These are phyloP conservation scores for Ceryle rudis DNA, from an alignment of 2,797 vertebrate species.

Conservation along the genomic window DNA sequence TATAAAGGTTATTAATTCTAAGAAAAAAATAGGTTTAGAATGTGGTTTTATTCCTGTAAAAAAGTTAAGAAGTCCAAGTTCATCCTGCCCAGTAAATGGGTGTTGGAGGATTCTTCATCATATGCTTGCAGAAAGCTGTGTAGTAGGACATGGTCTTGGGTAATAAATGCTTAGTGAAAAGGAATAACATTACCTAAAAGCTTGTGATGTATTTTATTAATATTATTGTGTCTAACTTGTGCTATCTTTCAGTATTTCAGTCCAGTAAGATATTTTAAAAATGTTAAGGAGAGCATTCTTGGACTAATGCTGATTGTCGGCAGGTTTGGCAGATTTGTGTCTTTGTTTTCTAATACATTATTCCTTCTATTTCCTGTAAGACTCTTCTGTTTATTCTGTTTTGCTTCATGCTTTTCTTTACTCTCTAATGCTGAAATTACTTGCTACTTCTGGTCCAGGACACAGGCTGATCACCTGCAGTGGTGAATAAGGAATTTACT, in stretches of 20 bases:
- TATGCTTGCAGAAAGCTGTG: neutral
- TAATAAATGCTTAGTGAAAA: neutral
- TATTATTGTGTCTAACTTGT: neutral
- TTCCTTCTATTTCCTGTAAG: neutral
- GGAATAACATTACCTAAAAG: neutral
- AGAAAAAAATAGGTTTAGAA: neutral
- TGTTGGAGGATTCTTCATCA: neutral
- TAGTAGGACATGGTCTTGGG: neutral
- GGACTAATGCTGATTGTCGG: neutral
- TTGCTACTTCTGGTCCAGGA: neutral
- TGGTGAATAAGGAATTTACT: neutral
- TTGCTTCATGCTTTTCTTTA: neutral
- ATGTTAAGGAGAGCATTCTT: neutral
- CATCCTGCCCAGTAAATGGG: neutral
- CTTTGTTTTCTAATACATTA: neutral
- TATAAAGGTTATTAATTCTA: neutral
- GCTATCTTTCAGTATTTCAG: neutral
- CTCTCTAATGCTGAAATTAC: neutral
- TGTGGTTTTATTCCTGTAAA: constrained; percentile 18
- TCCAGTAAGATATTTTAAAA: neutral
- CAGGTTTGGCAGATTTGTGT: neutral
- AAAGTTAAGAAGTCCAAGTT: neutral
- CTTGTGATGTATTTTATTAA: neutral
- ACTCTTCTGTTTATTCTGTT: neutral
- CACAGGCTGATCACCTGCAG: neutral